A percentile compares a stretch with the other conserved stretches of the same genome.
These are phyloP conservation scores for Channa maculata DNA, from an alignment of 2,113 vertebrate species.

Conservation along the genomic window DNA sequence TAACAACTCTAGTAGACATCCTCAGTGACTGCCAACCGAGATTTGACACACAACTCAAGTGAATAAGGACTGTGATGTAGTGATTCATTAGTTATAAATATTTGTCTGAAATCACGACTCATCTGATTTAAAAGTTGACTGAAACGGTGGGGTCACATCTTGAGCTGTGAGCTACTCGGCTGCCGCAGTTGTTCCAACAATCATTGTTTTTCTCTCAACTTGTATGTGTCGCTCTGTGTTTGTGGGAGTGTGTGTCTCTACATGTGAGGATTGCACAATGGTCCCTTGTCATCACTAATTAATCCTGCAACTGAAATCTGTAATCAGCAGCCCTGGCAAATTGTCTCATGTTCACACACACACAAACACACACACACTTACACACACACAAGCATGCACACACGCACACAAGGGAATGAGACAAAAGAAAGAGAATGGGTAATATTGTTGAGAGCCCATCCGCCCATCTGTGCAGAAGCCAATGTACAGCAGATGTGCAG, in stretches of 20 bases:
- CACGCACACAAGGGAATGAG: background rate
- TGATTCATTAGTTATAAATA: constrained; percentile 6
- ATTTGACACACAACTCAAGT: background rate
- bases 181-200: background rate
- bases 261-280: constrained; percentile 12
- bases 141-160: background rate
- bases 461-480: background rate
- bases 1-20: background rate
- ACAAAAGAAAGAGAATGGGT: background rate
- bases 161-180: background rate
- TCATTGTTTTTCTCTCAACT: background rate
- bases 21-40: background rate
- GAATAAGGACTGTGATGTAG: background rate
- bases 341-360: constrained; percentile 12
- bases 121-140: constrained; percentile 5
- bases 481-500: background rate
- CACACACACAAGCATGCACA: background rate
- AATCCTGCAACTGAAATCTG: constrained; percentile 55
- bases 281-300: constrained; percentile 61
- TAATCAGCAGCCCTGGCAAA: constrained; percentile 36
- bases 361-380: background rate
- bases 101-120: constrained; percentile 4
- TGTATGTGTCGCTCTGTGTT: background rate
- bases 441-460: background rate
- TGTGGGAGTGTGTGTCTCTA: no score